Base-by-base conservation (phyloP, 1,140 invertebrate genomes). In the Lepidurus arcticus region DNA sequence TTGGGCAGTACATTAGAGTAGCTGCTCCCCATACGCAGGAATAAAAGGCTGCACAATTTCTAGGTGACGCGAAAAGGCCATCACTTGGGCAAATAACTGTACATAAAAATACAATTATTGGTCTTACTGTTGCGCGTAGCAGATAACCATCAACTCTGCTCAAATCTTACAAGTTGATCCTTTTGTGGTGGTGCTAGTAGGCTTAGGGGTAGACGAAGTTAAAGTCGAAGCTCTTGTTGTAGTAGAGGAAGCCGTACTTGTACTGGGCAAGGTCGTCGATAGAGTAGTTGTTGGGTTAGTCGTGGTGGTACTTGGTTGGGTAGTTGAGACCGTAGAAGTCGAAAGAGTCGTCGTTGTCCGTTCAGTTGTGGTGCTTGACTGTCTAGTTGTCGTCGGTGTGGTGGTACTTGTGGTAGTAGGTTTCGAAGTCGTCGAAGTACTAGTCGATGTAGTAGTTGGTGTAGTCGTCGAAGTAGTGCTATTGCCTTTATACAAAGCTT, bases 391-490 rank as follows among this genome's bases (percentile, higher is more conserved):
- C 7, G 75, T 34, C 13, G 75, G n/a, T 43, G 26, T 42, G 26
- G 77, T 78, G n/a, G 44, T 45, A 34, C 42, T 45, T 16, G 42
- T 43, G 24, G 65, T 43, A 16, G 7, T 45, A 13, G 78, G 13
- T 24, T 73, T 75, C 34, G 78, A 43, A 42, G 78, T 78, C 11
- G 26, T 44, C 7, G 44, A 21, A 34, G 73, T 74, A 74, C 16
- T 43, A 21, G 78, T 42, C 21, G 73, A 74, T 26, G 78, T 74
- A 11, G 78, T 74, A 7, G 74, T 44, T 34, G 77, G 16, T 21
- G 76, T 21, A 13, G 21, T 24, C 21, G 76, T 78, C 26, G 78
- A 74, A n/a, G 73, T 74, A 26, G 73, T n/a, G 9, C 73, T 45
- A 16, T 9, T 44, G 5, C 1, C 43, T 24, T 34, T 26, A 10